phyloP scores from a whole-genome alignment of 2,113 vertebrate species.

The Engystomops pustulosus region DNA sequence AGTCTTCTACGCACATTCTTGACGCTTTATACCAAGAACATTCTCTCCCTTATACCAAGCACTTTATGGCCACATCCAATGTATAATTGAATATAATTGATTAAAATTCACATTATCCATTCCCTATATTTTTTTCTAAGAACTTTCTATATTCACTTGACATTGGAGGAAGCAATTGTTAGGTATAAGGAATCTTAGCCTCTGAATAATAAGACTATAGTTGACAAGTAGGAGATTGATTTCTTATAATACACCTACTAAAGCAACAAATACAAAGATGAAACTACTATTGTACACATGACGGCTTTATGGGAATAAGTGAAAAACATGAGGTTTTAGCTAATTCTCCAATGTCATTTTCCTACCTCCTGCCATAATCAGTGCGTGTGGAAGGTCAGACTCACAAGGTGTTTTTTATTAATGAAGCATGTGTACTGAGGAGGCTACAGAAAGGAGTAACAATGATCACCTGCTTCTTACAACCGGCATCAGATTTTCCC shows the following conservation, averaged over 20 bases:
- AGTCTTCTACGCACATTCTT: neutral
- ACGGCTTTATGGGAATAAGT: neutral
- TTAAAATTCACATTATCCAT: constrained; percentile 45
- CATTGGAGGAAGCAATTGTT: constrained; percentile 31
- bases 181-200: constrained; percentile 11
- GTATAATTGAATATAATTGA: constrained; percentile 33
- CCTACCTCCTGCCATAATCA: neutral
- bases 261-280: neutral
- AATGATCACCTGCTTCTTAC: constrained; percentile 23
- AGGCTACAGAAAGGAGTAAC: neutral
- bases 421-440: constrained; percentile 11
- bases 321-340: neutral
- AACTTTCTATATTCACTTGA: constrained; percentile 34
- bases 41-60: neutral
- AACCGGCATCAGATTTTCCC: neutral
- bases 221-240: neutral
- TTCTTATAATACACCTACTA: neutral
- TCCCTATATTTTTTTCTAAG: constrained; percentile 40
- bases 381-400: neutral
- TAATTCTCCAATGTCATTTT: neutral
- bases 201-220: constrained; percentile 6
- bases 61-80: constrained; percentile 29
- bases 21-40: neutral
- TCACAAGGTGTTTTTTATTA: constrained; percentile 22
- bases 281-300: no score